phyloP scores from a whole-genome alignment of 2,888 invertebrate genomes.

The Cheilosia scutellata region DNA sequence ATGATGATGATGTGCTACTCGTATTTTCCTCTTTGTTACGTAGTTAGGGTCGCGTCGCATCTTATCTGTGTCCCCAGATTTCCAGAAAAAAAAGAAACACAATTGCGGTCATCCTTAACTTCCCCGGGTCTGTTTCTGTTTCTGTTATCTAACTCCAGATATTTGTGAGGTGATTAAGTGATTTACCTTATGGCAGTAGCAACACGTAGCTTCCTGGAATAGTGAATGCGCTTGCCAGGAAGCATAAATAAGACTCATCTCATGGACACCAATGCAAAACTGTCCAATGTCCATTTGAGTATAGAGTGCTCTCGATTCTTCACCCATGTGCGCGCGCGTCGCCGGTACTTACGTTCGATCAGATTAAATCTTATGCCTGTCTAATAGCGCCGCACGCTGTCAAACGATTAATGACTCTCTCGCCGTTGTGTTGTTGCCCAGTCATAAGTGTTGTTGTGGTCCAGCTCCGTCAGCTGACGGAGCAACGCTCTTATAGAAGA shows the following conservation, averaged over 20 bases:
- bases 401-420: conserved; percentile 70
- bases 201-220: conserved; percentile 59
- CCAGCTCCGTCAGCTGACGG: conserved; percentile 50
- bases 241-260: conserved; percentile 26
- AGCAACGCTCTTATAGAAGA: conserved; percentile 47
- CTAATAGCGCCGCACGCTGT: conserved; percentile 70
- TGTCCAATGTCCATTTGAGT: background rate
- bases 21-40: conserved; percentile 48
- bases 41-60: conserved; percentile 38
- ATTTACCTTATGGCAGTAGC: conserved; percentile 28
- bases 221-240: conserved; percentile 6
- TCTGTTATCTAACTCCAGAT: conserved; percentile 44
- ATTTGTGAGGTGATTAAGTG: conserved; percentile 50
- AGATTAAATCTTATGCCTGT: conserved; percentile 67
- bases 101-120: conserved; percentile 52
- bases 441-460: conserved; percentile 54
- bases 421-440: conserved; percentile 32
- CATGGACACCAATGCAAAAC: conserved; percentile 15
- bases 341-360: conserved; percentile 63
- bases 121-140: conserved; percentile 26
- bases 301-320: conserved; percentile 41
- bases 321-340: conserved; percentile 39
- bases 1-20: conserved; percentile 73
- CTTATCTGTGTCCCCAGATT: conserved; percentile 53
- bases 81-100: conserved; percentile 41